Evolutionary conservation across 2,888 invertebrate genomes (phyloP), one percentile per base, ranked within the genome.

Genomic region (Sycophila texana): DNA sequence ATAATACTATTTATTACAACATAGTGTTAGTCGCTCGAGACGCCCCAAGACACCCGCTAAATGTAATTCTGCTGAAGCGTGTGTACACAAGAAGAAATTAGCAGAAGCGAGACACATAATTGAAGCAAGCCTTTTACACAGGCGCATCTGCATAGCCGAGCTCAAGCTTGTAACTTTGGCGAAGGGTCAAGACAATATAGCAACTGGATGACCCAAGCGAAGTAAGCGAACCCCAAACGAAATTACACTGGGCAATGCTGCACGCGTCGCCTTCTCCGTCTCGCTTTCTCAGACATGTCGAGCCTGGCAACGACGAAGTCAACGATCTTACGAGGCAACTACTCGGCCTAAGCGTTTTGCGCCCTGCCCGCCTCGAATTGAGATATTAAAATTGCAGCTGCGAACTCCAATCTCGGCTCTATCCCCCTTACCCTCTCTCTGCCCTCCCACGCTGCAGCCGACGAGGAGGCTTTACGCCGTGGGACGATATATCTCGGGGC

Each of bases 381-480:
- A 76, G 80, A 80, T 80, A 76, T 80, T 80, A 80, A 80, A 80
- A 80, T 80, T 80, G 68, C 73, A 76, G 80, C 76, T 68, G 76
- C 57, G 73, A 73, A 61, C 80, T 76, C 66, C 71, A 79, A 75
- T 79, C 79, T 79, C 74, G 47, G 74, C 53, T 39, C 39, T 7
- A 39, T 39, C 39, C 39, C 39, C 7, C 39, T 7, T 4, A 0
- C 39, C 5, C 61, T 10, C 1, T 26, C 39, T 39, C 39, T 7
- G 5, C 5, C 39, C 20, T 58, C 22, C 22, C 58, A 18, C 55
- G 18, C 68, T 68, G 26, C 16, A 68, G 30, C 63, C 39, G 30
- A 30, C 63, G 39, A 30, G 61, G 61, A 53, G 58, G 72, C 65
- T 72, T 73, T 63, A 30, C 73, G 39, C 47, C 13, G 51, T 39